These are phyloP conservation scores for Plectropomus leopardus DNA, from an alignment of 2,113 vertebrate genomes.

Conservation along the genomic window DNA sequence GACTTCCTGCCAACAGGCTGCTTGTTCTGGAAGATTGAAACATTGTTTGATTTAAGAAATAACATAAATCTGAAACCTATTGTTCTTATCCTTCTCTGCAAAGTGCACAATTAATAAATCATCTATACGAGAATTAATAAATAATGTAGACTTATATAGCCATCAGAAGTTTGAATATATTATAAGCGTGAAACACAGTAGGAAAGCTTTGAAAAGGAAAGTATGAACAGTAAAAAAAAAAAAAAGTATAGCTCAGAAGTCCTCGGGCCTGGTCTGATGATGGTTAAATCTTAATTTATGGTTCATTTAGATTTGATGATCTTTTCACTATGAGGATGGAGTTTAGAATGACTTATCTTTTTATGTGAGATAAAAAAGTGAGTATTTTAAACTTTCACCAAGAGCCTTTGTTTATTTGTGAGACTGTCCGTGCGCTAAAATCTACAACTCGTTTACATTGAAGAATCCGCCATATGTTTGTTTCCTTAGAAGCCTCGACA, in stretches of 20 bases:
- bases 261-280: neutral
- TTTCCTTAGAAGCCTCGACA: slow-evolving; percentile 38
- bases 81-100: slow-evolving; percentile 45
- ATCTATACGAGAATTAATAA: slow-evolving; percentile 54
- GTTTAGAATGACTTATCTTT: neutral
- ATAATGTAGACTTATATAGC: slow-evolving; percentile 56
- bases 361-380: neutral
- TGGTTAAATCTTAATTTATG: slow-evolving; percentile 33
- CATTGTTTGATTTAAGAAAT: slow-evolving; percentile 33
- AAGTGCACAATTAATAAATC: slow-evolving; percentile 62
- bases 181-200: slow-evolving; percentile 37
- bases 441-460: slow-evolving; percentile 1
- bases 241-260: slow-evolving; percentile 17
- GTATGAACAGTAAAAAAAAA: slow-evolving; percentile 29
- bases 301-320: slow-evolving; percentile 31
- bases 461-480: slow-evolving; percentile 28
- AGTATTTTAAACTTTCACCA: neutral
- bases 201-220: slow-evolving; percentile 34
- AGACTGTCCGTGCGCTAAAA: neutral
- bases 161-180: slow-evolving; percentile 50
- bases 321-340: neutral
- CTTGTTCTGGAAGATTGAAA: slow-evolving; percentile 21
- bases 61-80: slow-evolving; percentile 43
- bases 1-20: slow-evolving; percentile 31
- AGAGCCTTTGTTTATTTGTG: slow-evolving; percentile 10